A percentile compares a stretch with the other conserved stretches of the same genome.
Evolutionary conservation across 2,113 vertebrate genomes (phyloP).

Genomic region (Microtus pennsylvanicus): DNA sequence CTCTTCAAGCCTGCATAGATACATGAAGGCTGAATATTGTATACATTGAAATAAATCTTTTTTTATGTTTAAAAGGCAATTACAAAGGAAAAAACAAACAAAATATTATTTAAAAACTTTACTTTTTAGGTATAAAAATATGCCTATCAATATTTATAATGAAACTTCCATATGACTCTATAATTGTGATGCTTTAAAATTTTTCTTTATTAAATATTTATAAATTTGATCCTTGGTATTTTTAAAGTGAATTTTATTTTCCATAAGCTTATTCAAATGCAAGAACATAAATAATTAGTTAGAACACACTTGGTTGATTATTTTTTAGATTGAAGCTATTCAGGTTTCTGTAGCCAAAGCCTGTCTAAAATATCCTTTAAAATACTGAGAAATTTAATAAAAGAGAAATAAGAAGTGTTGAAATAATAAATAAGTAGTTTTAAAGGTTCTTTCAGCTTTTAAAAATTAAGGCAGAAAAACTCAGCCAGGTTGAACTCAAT

Average conservation of each 20-base stretch:
- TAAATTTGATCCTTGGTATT: neutral
- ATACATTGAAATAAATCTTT: too few species aligned
- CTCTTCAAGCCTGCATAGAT: too few species aligned
- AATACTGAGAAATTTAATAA: neutral
- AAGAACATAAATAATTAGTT: neutral
- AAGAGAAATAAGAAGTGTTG: too few species aligned
- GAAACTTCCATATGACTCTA: neutral
- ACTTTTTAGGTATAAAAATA: neutral
- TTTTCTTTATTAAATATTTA: neutral
- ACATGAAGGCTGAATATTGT: too few species aligned
- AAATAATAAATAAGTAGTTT: too few species aligned
- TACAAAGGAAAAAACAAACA: neutral
- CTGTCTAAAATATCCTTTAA: neutral
- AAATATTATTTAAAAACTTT: neutral
- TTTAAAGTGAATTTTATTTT: constrained; percentile 15
- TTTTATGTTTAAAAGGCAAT: constrained; percentile 10
- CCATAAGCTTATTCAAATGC: neutral
- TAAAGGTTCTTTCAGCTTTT: neutral
- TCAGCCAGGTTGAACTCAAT: neutral
- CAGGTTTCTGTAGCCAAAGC: neutral
- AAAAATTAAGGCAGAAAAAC: neutral
- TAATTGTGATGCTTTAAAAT: neutral
- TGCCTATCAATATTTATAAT: neutral
- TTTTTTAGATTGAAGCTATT: neutral
- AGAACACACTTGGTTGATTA: neutral